Evolutionary conservation across 2,888 invertebrate genomes (phyloP).

Genomic region (Brenthis hecate): DNA sequence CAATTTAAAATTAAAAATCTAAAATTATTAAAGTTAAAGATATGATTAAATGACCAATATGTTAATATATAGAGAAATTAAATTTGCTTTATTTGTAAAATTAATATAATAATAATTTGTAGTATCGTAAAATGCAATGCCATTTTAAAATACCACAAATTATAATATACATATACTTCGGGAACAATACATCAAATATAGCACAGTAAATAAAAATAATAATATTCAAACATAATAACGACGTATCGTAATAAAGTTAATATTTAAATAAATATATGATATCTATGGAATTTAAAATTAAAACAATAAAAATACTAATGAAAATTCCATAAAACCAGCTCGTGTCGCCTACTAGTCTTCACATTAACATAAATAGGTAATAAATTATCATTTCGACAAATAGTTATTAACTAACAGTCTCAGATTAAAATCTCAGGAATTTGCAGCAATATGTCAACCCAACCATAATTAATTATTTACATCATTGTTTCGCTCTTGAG

Average conservation of each 20-base stretch:
- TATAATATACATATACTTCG: no score
- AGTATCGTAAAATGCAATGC: no score
- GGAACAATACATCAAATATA: conserved; percentile 1
- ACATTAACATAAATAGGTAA: conserved; percentile 66
- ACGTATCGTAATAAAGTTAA: conserved; percentile 17
- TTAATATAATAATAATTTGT: no score
- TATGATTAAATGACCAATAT: no score
- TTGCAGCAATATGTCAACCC: conserved; percentile 57
- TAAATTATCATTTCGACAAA: conserved; percentile 78
- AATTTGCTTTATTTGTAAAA: no score
- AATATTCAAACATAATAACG: neutral
- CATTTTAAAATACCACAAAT: no score
- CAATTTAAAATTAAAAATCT: no score
- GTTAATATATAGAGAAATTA: no score
- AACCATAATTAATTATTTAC: conserved; percentile 61
- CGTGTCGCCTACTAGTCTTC: conserved; percentile 65
- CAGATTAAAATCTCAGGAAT: conserved; percentile 40
- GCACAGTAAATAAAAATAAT: neutral
- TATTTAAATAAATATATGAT: conserved; percentile 29
- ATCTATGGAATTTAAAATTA: conserved; percentile 43
- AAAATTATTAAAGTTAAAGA: no score
- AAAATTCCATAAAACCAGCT: conserved; percentile 75
- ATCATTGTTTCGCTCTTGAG: conserved; percentile 48
- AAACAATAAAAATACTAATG: conserved; percentile 72
- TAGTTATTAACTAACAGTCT: conserved; percentile 63